Conservation (phyloP, 1,140 invertebrate genomes). For the Amphibalanus amphitrite region DNA sequence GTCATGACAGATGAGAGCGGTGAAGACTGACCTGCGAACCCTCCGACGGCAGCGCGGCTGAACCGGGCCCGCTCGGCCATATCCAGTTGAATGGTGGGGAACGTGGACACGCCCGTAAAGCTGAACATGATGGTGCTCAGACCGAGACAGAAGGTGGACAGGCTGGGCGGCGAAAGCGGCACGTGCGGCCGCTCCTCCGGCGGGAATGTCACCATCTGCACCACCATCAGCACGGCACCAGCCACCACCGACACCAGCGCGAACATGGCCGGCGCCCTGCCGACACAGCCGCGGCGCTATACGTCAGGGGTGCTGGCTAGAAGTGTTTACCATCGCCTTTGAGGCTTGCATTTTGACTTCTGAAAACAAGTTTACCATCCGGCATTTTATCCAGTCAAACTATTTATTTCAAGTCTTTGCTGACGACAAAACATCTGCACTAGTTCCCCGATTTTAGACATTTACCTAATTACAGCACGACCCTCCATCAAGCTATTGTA, state of each 20-base stretch:
- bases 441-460: too few species aligned
- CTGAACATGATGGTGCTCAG: conserved; percentile 37
- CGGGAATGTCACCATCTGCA: background rate
- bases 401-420: too few species aligned
- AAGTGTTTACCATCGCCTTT: too few species aligned
- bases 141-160: background rate
- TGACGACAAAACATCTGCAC: too few species aligned
- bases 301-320: too few species aligned
- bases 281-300: background rate
- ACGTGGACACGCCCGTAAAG: conserved; percentile 44
- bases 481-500: too few species aligned
- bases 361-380: too few species aligned
- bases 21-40: background rate
- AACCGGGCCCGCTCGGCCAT: conserved; percentile 20
- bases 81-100: conserved; percentile 52
- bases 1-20: too few species aligned
- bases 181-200: background rate
- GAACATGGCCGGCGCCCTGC: conserved; percentile 2
- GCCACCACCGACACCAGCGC: background rate
- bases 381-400: too few species aligned
- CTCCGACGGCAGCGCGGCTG: conserved; percentile 12
- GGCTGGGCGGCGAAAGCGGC: background rate
- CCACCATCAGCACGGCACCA: background rate
- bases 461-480: too few species aligned
- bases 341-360: too few species aligned